Evolutionary conservation across 2,888 invertebrate genomes (phyloP).

Genomic region (Atethmia centrago): DNA sequence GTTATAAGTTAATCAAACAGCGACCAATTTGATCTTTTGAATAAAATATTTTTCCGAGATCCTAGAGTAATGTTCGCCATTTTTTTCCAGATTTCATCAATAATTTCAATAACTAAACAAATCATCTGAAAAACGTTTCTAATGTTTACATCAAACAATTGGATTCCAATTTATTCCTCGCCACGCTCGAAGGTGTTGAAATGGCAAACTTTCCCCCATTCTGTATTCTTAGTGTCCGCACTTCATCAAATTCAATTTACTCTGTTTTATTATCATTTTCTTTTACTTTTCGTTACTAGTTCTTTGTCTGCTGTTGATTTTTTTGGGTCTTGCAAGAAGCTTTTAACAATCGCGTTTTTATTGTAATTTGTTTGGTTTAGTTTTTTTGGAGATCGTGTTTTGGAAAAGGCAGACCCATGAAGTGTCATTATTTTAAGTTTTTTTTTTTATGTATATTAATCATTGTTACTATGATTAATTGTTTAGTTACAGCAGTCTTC

Average conservation of each 20-base stretch:
- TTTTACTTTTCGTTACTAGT: slow-evolving; percentile 16
- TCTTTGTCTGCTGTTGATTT: background rate
- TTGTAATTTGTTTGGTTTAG: background rate
- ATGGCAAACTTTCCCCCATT: slow-evolving; percentile 50
- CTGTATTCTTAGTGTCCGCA: slow-evolving; percentile 49
- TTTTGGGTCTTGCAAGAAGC: background rate
- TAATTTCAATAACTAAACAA: slow-evolving; percentile 6
- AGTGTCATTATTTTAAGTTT: background rate
- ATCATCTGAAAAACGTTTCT: slow-evolving; percentile 21
- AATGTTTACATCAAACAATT: slow-evolving; percentile 45
- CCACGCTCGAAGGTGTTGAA: slow-evolving; percentile 52
- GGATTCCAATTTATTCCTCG: slow-evolving; percentile 51
- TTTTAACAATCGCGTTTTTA: background rate
- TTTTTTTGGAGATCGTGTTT: background rate
- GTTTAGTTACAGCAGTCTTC: background rate
- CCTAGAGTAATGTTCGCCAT: background rate
- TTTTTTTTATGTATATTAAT: no score
- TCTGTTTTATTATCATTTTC: slow-evolving; percentile 45
- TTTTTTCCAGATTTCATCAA: background rate
- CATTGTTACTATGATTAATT: background rate
- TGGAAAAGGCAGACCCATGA: no score
- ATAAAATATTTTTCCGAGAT: background rate
- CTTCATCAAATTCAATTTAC: slow-evolving; percentile 64
- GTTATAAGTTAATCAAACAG: background rate
- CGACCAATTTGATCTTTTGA: background rate